phyloP scores from a whole-genome alignment of 1,140 invertebrate genomes.

The Drosophila guanche region DNA sequence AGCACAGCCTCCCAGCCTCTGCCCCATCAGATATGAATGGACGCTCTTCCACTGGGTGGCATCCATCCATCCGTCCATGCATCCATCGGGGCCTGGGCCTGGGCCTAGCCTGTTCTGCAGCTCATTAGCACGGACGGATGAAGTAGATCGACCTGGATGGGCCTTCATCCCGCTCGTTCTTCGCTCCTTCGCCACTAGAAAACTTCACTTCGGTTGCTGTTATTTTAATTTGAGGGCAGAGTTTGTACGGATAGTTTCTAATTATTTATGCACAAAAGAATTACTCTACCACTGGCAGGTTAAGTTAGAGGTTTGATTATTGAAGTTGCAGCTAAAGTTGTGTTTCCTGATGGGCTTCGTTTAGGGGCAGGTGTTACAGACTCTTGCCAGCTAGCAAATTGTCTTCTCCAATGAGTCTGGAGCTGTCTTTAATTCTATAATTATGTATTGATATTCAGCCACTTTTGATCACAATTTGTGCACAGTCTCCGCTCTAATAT shows the following conservation, averaged over 20 bases:
- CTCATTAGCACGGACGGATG: conserved; percentile 59
- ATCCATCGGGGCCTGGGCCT: conserved; percentile 5
- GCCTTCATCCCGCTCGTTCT: conserved; percentile 33
- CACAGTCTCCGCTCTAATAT: not conserved
- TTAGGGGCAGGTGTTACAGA: no score
- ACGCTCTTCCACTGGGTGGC: conserved; percentile 15
- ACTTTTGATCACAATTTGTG: no score
- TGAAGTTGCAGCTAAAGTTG: not conserved
- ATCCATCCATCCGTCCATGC: conserved; percentile 24
- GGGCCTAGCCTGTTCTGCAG: conserved; percentile 31
- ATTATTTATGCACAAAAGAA: conserved; percentile 47
- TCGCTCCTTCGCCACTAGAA: conserved; percentile 18
- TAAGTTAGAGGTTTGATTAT: not conserved
- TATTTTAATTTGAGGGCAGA: conserved; percentile 52
- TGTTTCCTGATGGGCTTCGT: not conserved
- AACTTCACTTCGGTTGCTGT: conserved; percentile 33
- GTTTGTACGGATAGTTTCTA: conserved; percentile 40
- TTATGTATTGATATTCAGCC: no score
- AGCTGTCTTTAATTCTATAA: no score
- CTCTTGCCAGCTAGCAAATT: no score
- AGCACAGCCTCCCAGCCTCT: conserved; percentile 2
- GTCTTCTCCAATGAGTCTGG: no score
- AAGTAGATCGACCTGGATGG: conserved; percentile 56
- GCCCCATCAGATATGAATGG: conserved; percentile 51
- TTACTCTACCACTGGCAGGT: not conserved